Percentiles rank a stretch among this genome's conserved stretches.
Conservation (phyloP, 2,888 invertebrate genomes). For the Mesorhabditis sp. region DNA sequence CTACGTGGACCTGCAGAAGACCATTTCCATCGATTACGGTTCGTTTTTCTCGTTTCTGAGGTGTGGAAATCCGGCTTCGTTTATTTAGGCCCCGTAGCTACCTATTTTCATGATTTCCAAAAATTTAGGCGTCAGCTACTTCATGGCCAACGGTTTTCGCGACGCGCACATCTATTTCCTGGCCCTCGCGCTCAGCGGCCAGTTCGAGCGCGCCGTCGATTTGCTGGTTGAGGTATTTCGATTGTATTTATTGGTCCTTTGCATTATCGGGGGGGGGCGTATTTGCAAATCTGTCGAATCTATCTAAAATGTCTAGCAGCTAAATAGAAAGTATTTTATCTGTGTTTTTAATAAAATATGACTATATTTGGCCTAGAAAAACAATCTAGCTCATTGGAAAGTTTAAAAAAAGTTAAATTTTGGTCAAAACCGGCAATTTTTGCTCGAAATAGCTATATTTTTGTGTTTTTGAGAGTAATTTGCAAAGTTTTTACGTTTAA, state of each 20-base stretch:
- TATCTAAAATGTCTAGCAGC: too few species aligned
- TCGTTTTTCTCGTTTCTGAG: background rate
- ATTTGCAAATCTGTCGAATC: too few species aligned
- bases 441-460: too few species aligned
- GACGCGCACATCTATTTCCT: conserved; percentile 47
- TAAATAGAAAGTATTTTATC: too few species aligned
- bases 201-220: conserved; percentile 50
- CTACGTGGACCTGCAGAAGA: conserved; percentile 49
- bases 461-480: too few species aligned
- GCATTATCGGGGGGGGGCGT: too few species aligned
- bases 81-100: background rate
- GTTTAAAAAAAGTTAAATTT: too few species aligned
- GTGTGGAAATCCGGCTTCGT: background rate
- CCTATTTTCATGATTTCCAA: conserved; percentile 13
- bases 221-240: conserved; percentile 23
- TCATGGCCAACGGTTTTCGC: conserved; percentile 42
- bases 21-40: conserved; percentile 51
- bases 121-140: conserved; percentile 48
- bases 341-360: too few species aligned
- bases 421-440: too few species aligned
- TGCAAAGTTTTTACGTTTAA: too few species aligned
- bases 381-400: too few species aligned
- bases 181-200: conserved; percentile 51
- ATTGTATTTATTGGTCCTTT: background rate
- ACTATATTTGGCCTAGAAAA: too few species aligned